Evolutionary conservation across 2,797 vertebrate genomes (phyloP), one percentile per base, ranked within the genome.

Genomic region (Micromesistius poutassou): DNA sequence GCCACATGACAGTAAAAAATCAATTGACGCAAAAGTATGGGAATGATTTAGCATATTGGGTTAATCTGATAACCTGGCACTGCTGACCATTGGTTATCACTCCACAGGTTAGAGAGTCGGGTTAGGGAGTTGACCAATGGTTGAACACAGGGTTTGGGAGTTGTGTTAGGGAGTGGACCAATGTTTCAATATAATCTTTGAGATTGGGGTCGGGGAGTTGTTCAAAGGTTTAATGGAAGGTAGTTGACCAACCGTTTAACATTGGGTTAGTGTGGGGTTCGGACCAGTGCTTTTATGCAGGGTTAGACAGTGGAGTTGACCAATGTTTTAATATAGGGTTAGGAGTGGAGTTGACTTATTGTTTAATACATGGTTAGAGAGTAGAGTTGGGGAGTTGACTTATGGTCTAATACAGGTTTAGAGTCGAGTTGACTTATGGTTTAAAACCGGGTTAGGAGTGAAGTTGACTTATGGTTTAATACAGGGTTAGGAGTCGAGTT

Each of bases 261-360:
- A 25, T 10, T 0, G n/a, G 62, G 25, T 66, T 28, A 66, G 62
- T 0, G 33, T 35, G 33, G 33, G 33, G 33, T 35, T 35, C 28
- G 28, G 33, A 35, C 33, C 33, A 35, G 33, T 35, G 33, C 33
- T 35, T 35, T 35, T 35, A 35, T 35, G 6, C 4, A 35, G 33
- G 33, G 33, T 6, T 35, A 35, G 5, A 6, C 38, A 40, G 33
- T 35, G 33, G 33, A 35, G 33, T 5, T 35, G 33, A 35, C 33
- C 1, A 2, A 6, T 35, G 33, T 10, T 42, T 50, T 50, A 42
- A 16, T 16, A 55, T 6, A n/a, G 22, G 19, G 74, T 76, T 0
- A 38, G 10, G 36, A 35, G 31, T 0, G 75, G 79, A 30, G 80
- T 72, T 78, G 31, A 84, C 68, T 19, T 28, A 5, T 10, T 82